Evolutionary conservation across 2,888 invertebrate species (phyloP), one percentile per base, ranked within the genome.

Genomic region (Dasysyrphus albostriatus): DNA sequence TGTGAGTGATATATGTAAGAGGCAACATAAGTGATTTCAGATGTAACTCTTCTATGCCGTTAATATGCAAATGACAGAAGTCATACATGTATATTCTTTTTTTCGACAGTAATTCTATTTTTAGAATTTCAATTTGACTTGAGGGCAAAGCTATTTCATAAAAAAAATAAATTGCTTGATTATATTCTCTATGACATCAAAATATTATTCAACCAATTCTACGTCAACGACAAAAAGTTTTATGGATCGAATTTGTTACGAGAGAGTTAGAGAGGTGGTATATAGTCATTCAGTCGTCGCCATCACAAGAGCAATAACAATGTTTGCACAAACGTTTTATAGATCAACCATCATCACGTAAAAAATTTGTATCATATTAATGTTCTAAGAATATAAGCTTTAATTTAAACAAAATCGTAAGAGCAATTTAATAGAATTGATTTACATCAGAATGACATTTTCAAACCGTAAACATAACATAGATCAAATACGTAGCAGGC

Each of bases 131-230:
- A 54, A 54, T 54, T 54, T 69, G 6, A 24, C 24, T 19, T 54
- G n/a, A 69, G 51, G 24, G 54, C 16, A 69, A 39, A 67, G 10
- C 34, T 19, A 49, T 49, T 67, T 34, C 37, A 69, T 29, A 44
- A 32, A 69, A 42, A 39, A 54, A 29, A 14, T 69, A 69, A 69
- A 69, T 69, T 69, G 39, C 51, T 69, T 69, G 37, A 69, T 51
- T 67, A 24, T 59, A 59, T 34, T 34, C 29, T 49, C 29, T 44
- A 34, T 65, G 34, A 19, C 14, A 49, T 49, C 49, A 49, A 67
- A 10, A 67, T 49, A 19, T 67, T 67, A 67, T 49, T 34, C 65
- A 65, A 65, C 47, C 10, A 34, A 49, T 49, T 49, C 9, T 44
- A 65, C 47, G 47, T 65, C 47, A 63, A 63, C 8, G 47, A 16